Base-by-base conservation (phyloP, 1,140 invertebrate genomes). In the Drosophila seguyi region DNA sequence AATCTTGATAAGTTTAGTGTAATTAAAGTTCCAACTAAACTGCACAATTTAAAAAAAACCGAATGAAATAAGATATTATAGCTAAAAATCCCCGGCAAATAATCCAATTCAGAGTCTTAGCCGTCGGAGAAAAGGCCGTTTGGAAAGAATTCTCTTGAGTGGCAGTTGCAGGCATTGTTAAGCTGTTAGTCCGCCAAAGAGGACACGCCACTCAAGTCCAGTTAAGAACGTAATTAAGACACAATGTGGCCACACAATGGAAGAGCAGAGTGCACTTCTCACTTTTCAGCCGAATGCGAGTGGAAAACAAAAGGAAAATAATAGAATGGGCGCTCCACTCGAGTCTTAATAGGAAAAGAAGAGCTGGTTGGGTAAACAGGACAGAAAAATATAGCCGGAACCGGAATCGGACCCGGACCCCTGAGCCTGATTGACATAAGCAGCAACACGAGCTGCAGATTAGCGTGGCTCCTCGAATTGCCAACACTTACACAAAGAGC, bases 151-250 rank as follows among this genome's bases (percentile, higher is more conserved):
- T 73, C 39, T 34, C 53, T 34, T 29, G 67, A 73, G 69, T 73
- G 69, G 53, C 66, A 73, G 72, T 52, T 75, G 60, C 72, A 66
- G 60, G 72, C 73, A 44, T 58, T 56, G 60, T 68, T 77, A 61
- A 79, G 79, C 80, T 60, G 71, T 86, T 69, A 78, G 82, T 50
- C 62, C 60, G 73, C 47, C 74, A 47, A 59, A 76, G 67, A 73
- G 69, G 69, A 76, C 62, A 76, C 63, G 73, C 74, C 73, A 76
- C 74, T 76, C 74, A 68, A 76, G 74, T 67, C 63, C 74, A 80
- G 80, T 87, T 84, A 80, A 78, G 80, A 71, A 65, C 76, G 75
- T 84, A 87, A 87, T 87, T 87, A 87, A 87, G 79, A 81, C 81
- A 87, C 84, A 87, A 87, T 80, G 84, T 69, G 57, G 61, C 61